Conservation (phyloP, 2,888 invertebrate species). For the Eledona agricola region DNA sequence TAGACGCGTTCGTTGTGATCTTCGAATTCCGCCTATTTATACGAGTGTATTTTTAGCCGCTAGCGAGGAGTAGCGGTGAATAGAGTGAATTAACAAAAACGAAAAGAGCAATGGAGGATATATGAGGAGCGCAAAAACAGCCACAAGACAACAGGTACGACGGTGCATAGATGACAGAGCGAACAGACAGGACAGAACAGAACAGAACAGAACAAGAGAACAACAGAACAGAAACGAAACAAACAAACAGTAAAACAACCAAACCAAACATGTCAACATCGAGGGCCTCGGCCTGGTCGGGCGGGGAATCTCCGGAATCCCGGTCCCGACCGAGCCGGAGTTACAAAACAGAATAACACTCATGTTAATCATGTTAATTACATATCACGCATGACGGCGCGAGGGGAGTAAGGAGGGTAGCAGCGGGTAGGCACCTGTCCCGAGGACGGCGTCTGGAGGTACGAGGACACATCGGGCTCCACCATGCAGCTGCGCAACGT, state of each 20-base stretch:
- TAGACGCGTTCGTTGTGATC: constrained; percentile 51
- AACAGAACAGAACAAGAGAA: constrained; percentile 30
- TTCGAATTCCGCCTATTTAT: constrained; percentile 58
- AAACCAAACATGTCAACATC: constrained; percentile 57
- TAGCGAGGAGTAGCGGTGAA: constrained; percentile 58
- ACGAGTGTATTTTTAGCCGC: constrained; percentile 60
- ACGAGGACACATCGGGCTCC: constrained; percentile 93
- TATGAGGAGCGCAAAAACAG: constrained; percentile 47
- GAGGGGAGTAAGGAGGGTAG: constrained; percentile 65
- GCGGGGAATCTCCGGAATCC: constrained; percentile 42
- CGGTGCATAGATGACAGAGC: constrained; percentile 49
- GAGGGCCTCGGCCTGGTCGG: constrained; percentile 53
- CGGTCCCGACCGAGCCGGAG: constrained; percentile 45
- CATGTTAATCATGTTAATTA: constrained; percentile 66
- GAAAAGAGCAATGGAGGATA: constrained; percentile 53
- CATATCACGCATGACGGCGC: constrained; percentile 63
- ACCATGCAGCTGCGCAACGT: constrained; percentile 94
- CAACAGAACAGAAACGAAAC: constrained; percentile 47
- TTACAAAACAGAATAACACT: constrained; percentile 61
- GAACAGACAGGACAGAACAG: constrained; percentile 21
- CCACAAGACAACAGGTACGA: constrained; percentile 54
- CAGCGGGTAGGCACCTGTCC: constrained; percentile 83
- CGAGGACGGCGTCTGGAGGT: constrained; percentile 93
- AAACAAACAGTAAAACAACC: constrained; percentile 47
- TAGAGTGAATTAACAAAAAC: constrained; percentile 55